Base-by-base conservation (phyloP, 2,113 vertebrate genomes). In the Chrysochloris asiatica region DNA sequence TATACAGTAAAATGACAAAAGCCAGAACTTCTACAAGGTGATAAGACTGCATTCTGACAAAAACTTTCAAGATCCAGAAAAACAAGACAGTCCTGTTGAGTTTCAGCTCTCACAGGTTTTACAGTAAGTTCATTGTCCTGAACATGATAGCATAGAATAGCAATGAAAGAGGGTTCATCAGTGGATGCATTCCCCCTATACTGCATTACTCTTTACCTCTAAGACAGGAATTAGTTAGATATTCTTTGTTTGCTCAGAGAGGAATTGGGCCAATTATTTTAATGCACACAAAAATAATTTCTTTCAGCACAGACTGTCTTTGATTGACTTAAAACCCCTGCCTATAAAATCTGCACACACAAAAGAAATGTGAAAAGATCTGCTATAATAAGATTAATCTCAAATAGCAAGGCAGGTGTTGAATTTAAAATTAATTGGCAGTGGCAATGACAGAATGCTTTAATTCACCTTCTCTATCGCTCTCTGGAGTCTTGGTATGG, bases 241-340 rank as follows among this genome's bases (percentile, higher is more conserved):
- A 93, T 96, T 33, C 84, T 76, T 94, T 92, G 63, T 91, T 93
- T 48, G 75, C 90, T 97, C 94, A 95, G 89, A 96, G 86, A 90
- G 83, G 76, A 96, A 88, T 52, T 52, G 48, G 87, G 26, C 65
- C 90, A 96, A 93, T 95, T 96, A 94, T 90, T 81, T 91, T 83
- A 52, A 93, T 71, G 48, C 41, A 93, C 63, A 88, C 83, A 82
- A 91, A 96, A 92, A 69, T 89, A 92, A 92, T 95, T 94, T 94
- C 80, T 96, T 86, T 73, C 43, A 59, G 56, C 52, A 48, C 79
- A 93, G 88, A 83, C 17, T n/a, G 47, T 92, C 88, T 90, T 81
- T 95, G 92, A 84, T 76, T 95, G 94, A 87, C 67, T 96, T 95
- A 95, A 92, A 91, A 95, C 19, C 59, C 50, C 47, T 89, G 88